Conservation (phyloP, 2,797 vertebrate species). For the Podargus strigoides region DNA sequence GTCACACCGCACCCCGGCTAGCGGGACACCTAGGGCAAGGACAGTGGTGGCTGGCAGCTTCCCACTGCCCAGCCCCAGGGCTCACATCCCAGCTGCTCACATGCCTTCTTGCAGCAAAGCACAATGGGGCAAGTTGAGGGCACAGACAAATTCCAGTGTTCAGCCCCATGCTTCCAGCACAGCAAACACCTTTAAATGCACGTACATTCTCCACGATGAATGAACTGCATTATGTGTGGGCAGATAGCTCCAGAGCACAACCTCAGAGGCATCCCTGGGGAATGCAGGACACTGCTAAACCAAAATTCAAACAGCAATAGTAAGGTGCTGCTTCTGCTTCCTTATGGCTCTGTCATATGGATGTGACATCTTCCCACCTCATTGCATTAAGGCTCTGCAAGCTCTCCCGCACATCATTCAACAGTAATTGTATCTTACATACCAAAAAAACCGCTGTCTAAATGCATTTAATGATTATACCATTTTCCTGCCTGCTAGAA, state of each 20-base stretch:
- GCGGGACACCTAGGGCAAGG: neutral
- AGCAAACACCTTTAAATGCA: neutral
- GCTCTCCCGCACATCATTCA: neutral
- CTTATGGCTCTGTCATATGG: neutral
- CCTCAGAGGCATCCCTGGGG: neutral
- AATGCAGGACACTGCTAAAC: neutral
- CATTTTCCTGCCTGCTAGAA: neutral
- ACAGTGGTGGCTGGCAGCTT: neutral
- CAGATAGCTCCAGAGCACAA: neutral
- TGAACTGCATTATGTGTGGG: neutral
- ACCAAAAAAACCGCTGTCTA: neutral
- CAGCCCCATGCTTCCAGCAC: neutral
- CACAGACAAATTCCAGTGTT: neutral
- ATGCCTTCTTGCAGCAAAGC: conserved; percentile 41
- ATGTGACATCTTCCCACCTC: neutral
- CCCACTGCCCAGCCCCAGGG: neutral
- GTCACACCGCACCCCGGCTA: neutral
- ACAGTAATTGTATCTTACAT: neutral
- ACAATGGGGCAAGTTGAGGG: neutral
- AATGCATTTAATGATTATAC: neutral
- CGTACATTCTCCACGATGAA: rapidly evolving
- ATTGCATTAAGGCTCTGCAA: neutral
- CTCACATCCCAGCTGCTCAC: neutral
- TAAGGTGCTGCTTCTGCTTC: neutral
- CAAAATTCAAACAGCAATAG: neutral